Base-by-base conservation (phyloP, 2,888 invertebrate genomes). In the Marasmarcha lunaedactyla region DNA sequence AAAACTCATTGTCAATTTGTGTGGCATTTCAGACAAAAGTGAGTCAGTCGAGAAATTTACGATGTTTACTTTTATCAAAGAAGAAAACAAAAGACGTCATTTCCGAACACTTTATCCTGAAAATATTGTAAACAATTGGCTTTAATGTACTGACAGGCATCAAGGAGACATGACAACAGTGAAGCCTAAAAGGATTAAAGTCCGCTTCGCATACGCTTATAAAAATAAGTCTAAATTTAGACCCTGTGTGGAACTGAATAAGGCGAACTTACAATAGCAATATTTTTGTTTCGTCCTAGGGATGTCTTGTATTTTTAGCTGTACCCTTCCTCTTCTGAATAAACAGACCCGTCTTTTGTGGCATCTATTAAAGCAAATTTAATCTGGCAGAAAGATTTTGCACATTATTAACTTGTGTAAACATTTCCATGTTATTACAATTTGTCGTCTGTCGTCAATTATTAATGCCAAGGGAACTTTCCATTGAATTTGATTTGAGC, bases 41-140 rank as follows among this genome's bases (percentile, higher is more conserved):
- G 57, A 63, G n/a, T n/a, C 59, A 55, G 56, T 55, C 51, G 54
- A 61, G 25, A 61, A 70, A 78, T 77, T 69, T 71, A 69, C 59
- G 59, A 73, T 77, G 69, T 81, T 78, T 78, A 74, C 69, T 66
- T 63, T 64, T 47, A 51, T 61, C 59, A 65, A 62, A 64, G 57
- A 56, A 46, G 45, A 45, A 46, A 53, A 76, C 76, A 76, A 79
- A 70, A 67, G 72, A 55, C 62, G 63, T 71, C 73, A 72, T 70
- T 71, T 70, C 63, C 64, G 63, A 59, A 56, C 58, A 55, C 63
- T 62, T 65, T 71, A 65, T 70, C 63, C 59, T 50, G 59, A 71
- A 67, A 63, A 57, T 66, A 53, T 52, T 62, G 55, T 69, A 73
- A 71, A 81, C 78, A 79, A 78, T 78, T 73, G 20, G 20, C 20